Base-by-base conservation (phyloP, 2,113 vertebrate species). In the Romanogobio albipinnatus region DNA sequence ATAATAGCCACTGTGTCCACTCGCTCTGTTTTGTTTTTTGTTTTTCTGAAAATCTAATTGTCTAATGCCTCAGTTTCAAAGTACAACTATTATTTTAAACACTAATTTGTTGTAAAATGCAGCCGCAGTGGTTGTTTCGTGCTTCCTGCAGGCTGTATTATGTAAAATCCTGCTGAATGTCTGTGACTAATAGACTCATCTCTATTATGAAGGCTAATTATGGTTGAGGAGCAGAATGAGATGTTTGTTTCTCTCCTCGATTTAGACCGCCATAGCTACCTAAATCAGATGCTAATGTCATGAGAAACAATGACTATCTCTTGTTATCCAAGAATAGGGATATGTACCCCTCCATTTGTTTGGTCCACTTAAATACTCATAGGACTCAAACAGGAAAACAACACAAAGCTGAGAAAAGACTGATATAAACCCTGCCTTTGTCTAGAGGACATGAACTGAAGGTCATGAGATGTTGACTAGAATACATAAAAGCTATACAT, bases 401-500 rank as follows among this genome's bases (percentile, higher is more conserved):
- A 68, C 85, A 88, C 19, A 49, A 76, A 86, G 74, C 79, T 73
- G 85, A 84, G 77, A 86, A 86, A 86, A 80, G 70, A 84, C 74
- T 53, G 45, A 53, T 24, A 84, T 86, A 85, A 89, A 74, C 77
- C 71, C 49, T n/a, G 80, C 22, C 76, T 87, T 85, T 86, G 84
- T 89, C 78, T 73, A 15, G 45, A 81, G 82, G 75, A 87, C 76
- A 33, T 83, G 81, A 84, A 74, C 88, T 9, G 76, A 76, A 79
- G 61, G 85, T 87, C 88, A 89, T 86, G 83, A 83, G 88, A 87
- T 58, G 29, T 73, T 81, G 47, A 86, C 76, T 68, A 26, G 78
- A 83, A 73, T 81, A 89, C 58, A 77, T 75, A 61, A 85, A 56
- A 9, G 22, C 76, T 71, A 11, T 39, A 24, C 6, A 10, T 13